Evolutionary conservation across 1,140 invertebrate genomes (phyloP).

Genomic region (Microplitis mediator): DNA sequence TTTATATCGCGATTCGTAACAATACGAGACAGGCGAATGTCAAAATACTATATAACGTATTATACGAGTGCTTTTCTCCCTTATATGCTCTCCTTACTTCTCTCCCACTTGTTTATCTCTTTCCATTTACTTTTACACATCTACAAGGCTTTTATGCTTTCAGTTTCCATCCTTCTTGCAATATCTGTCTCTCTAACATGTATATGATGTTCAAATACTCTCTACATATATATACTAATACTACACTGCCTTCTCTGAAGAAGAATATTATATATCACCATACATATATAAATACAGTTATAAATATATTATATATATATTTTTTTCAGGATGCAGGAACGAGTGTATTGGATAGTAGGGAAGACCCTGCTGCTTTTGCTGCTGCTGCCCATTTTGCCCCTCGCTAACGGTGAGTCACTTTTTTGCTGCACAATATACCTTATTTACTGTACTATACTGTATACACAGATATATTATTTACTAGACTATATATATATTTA

Average conservation of each 20-base stretch:
- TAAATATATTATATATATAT: conserved; percentile 34
- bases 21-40: conserved; percentile 18
- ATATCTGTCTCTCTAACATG: conserved; percentile 18
- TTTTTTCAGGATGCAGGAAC: conserved; percentile 57
- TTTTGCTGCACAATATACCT: conserved; percentile 27
- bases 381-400: conserved; percentile 46
- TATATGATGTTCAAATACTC: not conserved
- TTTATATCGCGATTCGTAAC: conserved; percentile 22
- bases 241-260: not conserved
- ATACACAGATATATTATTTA: too few relatives aligned
- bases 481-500: too few relatives aligned
- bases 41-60: conserved; percentile 18
- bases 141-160: not conserved
- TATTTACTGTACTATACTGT: conserved; percentile 29
- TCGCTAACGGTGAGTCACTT: conserved; percentile 57
- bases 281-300: not conserved
- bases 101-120: too few relatives aligned
- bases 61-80: conserved; percentile 17
- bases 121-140: too few relatives aligned
- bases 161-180: not conserved
- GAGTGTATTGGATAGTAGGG: conserved; percentile 49
- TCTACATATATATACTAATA: not conserved
- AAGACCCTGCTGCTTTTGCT: conserved; percentile 41
- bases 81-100: not conserved
- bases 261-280: too few relatives aligned